Conservation (phyloP, 2,113 vertebrate species). For the Siphamia tubifer region DNA sequence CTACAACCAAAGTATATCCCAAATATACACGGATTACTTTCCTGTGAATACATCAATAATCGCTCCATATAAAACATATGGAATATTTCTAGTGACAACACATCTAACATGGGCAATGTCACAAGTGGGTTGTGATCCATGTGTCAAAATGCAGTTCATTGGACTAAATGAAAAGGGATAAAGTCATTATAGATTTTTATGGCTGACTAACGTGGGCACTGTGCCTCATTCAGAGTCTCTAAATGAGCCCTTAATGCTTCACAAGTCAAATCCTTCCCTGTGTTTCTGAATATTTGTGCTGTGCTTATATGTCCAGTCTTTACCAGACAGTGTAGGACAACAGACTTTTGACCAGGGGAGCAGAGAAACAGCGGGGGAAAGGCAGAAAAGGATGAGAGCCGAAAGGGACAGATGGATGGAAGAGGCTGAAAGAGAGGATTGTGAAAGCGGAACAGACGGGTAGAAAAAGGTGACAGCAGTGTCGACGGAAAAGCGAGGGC, state of each 20-base stretch:
- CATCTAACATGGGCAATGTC: too few relatives aligned
- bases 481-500: slow-evolving; percentile 30
- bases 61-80: too few relatives aligned
- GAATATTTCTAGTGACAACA: too few relatives aligned
- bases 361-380: slow-evolving; percentile 47
- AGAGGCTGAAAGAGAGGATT: slow-evolving; percentile 63
- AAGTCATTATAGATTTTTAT: slow-evolving; percentile 2
- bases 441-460: slow-evolving; percentile 61
- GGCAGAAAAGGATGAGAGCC: slow-evolving; percentile 46
- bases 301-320: slow-evolving; percentile 36
- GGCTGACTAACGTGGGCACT: not conserved
- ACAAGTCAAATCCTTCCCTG: slow-evolving; percentile 19
- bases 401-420: slow-evolving; percentile 71
- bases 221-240: slow-evolving; percentile 31
- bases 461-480: slow-evolving; percentile 59
- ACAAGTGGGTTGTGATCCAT: too few relatives aligned
- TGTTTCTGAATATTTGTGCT: slow-evolving; percentile 54
- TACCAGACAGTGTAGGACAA: slow-evolving; percentile 51
- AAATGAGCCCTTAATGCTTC: slow-evolving; percentile 38
- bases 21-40: too few relatives aligned
- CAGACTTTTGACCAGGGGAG: slow-evolving; percentile 50
- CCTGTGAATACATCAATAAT: too few relatives aligned
- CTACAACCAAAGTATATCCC: too few relatives aligned
- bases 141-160: too few relatives aligned
- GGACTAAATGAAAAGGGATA: too few relatives aligned